Percentiles rank a stretch among this genome's conserved stretches.
Evolutionary conservation across 2,797 vertebrate species (phyloP).

Genomic region (Delichon dasypus): DNA sequence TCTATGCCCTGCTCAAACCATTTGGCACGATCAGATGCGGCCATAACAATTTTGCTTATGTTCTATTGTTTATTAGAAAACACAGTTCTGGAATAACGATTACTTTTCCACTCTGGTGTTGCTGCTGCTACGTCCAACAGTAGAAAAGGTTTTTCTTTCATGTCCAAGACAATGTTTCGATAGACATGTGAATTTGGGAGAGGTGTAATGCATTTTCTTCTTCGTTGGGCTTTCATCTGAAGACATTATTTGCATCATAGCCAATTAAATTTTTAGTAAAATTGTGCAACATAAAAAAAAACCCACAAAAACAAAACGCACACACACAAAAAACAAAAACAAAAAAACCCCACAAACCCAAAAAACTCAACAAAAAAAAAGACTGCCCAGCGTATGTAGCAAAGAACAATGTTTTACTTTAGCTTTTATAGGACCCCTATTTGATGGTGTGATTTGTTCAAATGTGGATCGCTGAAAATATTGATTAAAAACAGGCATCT

Average conservation of each 20-base stretch:
- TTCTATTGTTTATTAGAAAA: not conserved
- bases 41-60: not conserved
- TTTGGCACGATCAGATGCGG: not conserved
- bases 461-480: not conserved
- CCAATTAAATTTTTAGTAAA: not conserved
- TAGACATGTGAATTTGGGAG: not conserved
- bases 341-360: no score
- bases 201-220: not conserved
- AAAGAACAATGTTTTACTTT: not conserved
- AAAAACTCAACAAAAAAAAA: no score
- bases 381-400: not conserved
- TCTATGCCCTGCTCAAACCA: not conserved
- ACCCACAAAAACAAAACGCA: no score
- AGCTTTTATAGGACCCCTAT: not conserved
- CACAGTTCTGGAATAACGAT: not conserved
- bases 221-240: not conserved
- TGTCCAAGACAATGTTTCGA: not conserved
- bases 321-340: no score
- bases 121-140: not conserved
- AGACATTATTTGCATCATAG: not conserved
- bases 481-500: not conserved
- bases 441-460: not conserved
- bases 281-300: not conserved
- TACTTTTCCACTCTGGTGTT: not conserved
- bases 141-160: not conserved